Conservation (phyloP, 2,888 invertebrate species). For the Calephelis perditalis region DNA sequence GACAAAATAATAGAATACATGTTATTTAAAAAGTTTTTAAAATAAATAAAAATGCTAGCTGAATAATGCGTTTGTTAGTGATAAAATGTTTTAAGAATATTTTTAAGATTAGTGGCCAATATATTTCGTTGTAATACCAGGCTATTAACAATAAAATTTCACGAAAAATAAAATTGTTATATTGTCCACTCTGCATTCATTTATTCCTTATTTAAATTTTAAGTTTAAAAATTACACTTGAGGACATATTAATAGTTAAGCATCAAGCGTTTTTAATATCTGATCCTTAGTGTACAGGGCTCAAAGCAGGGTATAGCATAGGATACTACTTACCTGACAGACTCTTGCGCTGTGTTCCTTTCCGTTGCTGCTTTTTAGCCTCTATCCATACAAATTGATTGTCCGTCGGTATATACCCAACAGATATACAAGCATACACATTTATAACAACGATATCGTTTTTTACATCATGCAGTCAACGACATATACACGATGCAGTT, state of each 20-base stretch:
- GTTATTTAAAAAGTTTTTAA: neutral
- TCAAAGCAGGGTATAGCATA: slow-evolving; percentile 63
- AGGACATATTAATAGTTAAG: slow-evolving; percentile 11
- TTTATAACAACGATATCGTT: slow-evolving; percentile 56
- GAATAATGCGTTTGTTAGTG: slow-evolving; percentile 3
- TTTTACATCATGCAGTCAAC: slow-evolving; percentile 75
- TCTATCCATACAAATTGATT: slow-evolving; percentile 80
- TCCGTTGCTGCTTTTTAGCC: slow-evolving; percentile 97
- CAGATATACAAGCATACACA: slow-evolving; percentile 61
- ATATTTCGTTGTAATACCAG: neutral
- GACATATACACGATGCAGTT: slow-evolving; percentile 71
- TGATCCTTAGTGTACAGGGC: slow-evolving; percentile 57
- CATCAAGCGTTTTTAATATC: slow-evolving; percentile 25
- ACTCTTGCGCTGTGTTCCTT: slow-evolving; percentile 83
- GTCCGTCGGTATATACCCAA: slow-evolving; percentile 42
- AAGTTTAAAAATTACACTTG: slow-evolving; percentile 18
- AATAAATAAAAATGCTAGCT: slow-evolving; percentile 3
- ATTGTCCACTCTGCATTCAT: slow-evolving; percentile 14
- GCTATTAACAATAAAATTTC: neutral
- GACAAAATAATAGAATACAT: slow-evolving; percentile 1
- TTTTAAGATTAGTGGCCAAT: slow-evolving; percentile 8
- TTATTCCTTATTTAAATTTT: slow-evolving; percentile 11
- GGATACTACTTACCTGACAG: slow-evolving; percentile 87
- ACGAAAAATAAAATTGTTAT: neutral
- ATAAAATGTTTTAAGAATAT: neutral